Conservation (phyloP, 2,888 invertebrate species). For the Eudasyphora cyanicolor region DNA sequence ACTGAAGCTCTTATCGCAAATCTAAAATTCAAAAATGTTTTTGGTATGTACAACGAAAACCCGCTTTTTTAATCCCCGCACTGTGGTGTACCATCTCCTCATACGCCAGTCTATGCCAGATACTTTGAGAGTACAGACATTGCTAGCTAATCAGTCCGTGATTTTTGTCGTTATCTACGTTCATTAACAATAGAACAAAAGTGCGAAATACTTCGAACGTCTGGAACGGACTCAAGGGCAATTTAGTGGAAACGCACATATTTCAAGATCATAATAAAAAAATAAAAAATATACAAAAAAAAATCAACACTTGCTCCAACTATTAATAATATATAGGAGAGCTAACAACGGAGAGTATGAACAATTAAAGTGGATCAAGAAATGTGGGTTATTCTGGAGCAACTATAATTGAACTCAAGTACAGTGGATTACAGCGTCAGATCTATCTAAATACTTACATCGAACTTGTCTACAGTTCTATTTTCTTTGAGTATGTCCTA, state of each 20-base stretch:
- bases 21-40: not conserved
- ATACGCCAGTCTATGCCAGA: slow-evolving; percentile 50
- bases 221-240: slow-evolving; percentile 60
- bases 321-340: not conserved
- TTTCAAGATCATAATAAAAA: not conserved
- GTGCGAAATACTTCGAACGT: slow-evolving; percentile 1
- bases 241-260: not conserved
- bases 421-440: too few species aligned
- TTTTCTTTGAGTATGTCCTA: not conserved
- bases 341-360: too few species aligned
- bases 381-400: not conserved
- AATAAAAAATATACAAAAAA: too few species aligned
- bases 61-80: not conserved
- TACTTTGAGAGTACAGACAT: slow-evolving; percentile 48
- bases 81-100: not conserved
- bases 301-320: too few species aligned
- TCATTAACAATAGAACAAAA: not conserved
- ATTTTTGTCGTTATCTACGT: slow-evolving; percentile 6
- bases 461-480: not conserved
- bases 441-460: too few species aligned
- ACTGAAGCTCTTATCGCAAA: not conserved
- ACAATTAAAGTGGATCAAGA: too few species aligned
- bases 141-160: not conserved
- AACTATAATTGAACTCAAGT: not conserved
- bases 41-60: not conserved